A percentile compares a stretch with the other conserved stretches of the same genome.
Evolutionary conservation across 2,113 vertebrate species (phyloP).

Genomic region (Erythrocercus mccallii): DNA sequence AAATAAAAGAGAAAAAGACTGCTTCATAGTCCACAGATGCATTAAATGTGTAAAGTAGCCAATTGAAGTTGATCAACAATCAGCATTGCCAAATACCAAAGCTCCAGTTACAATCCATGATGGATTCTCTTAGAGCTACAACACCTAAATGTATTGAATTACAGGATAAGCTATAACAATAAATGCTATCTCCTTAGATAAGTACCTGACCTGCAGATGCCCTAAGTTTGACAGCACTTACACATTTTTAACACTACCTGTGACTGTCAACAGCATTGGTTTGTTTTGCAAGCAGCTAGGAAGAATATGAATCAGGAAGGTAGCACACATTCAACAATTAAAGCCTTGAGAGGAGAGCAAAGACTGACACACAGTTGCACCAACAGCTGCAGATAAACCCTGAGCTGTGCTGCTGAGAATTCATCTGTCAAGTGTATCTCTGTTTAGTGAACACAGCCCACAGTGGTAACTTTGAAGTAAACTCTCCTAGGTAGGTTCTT

Average conservation of each 20-base stretch:
- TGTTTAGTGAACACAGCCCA: neutral
- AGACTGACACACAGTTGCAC: neutral
- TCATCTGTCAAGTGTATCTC: neutral
- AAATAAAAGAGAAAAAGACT: neutral
- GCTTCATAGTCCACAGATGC: neutral
- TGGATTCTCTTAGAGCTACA: neutral
- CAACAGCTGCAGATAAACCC: neutral
- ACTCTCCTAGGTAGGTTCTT: neutral
- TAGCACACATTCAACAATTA: neutral
- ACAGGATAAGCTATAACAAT: neutral
- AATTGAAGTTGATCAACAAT: neutral
- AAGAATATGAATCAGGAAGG: neutral
- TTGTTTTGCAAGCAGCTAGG: neutral
- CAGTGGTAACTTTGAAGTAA: neutral
- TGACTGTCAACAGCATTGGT: neutral
- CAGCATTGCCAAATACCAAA: accelerated
- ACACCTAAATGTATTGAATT: neutral
- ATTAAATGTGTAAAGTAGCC: neutral
- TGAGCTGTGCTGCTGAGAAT: neutral
- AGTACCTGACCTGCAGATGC: neutral
- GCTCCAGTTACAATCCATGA: neutral
- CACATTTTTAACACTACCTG: neutral
- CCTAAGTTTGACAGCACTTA: neutral
- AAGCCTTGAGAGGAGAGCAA: neutral
- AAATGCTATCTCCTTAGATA: neutral